These are phyloP conservation scores for Chydorus sphaericus DNA, from an alignment of 2,888 invertebrate genomes.

Conservation along the genomic window DNA sequence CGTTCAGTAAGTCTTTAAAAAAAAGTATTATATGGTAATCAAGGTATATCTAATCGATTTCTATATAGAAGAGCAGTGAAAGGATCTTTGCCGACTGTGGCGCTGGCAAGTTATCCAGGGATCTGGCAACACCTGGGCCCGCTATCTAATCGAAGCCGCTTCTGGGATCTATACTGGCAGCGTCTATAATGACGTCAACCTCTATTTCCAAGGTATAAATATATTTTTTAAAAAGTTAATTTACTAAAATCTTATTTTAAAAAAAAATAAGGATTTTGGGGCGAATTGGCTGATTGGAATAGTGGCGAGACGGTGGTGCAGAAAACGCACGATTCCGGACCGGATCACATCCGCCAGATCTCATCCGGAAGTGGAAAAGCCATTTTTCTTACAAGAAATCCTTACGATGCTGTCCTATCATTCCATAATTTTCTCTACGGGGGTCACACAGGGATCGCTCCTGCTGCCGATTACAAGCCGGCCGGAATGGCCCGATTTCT, in stretches of 20 bases:
- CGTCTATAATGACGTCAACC: slow-evolving; percentile 64
- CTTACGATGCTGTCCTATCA: slow-evolving; percentile 27
- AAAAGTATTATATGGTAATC: neutral
- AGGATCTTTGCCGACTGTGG: slow-evolving; percentile 13
- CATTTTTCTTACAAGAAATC: slow-evolving; percentile 26
- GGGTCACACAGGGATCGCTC: slow-evolving; percentile 26
- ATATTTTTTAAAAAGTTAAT: no score
- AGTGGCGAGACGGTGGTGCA: slow-evolving; percentile 26
- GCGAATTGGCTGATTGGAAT: slow-evolving; percentile 24
- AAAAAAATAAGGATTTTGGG: slow-evolving; percentile 26
- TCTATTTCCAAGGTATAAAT: slow-evolving; percentile 24
- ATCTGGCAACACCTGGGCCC: slow-evolving; percentile 27
- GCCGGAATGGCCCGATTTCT: slow-evolving; percentile 24
- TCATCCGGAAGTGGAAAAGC: slow-evolving; percentile 20
- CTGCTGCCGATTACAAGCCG: slow-evolving; percentile 23
- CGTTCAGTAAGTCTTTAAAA: neutral
- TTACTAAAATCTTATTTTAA: no score
- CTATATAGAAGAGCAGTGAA: slow-evolving; percentile 4
- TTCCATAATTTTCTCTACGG: slow-evolving; percentile 26
- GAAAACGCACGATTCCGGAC: slow-evolving; percentile 25
- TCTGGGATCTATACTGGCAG: slow-evolving; percentile 54
- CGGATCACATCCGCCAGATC: slow-evolving; percentile 17
- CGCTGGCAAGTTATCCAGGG: slow-evolving; percentile 25
- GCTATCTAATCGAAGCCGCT: slow-evolving; percentile 26
- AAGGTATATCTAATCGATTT: neutral